Evolutionary conservation across 2,797 vertebrate species (phyloP).

Genomic region (Emys orbicularis): DNA sequence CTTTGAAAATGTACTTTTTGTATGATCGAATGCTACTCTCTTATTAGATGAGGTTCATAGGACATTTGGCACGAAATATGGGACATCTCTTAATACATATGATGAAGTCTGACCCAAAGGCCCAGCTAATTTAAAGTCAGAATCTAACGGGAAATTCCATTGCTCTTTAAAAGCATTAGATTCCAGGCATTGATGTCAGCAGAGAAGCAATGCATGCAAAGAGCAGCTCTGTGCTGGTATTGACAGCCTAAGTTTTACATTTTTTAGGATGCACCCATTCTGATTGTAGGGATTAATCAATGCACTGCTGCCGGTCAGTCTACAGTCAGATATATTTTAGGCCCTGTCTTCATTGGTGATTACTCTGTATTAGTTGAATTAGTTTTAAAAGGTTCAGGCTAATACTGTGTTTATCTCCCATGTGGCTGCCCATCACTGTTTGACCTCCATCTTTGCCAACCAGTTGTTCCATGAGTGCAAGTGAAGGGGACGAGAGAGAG

Average conservation of each 20-base stretch:
- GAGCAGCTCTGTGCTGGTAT: background rate
- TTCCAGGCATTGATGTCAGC: background rate
- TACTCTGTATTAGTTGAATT: rapidly evolving
- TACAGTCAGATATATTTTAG: background rate
- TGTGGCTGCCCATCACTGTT: background rate
- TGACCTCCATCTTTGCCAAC: background rate
- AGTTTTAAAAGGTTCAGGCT: background rate
- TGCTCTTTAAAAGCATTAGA: background rate
- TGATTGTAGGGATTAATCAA: background rate
- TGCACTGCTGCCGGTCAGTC: background rate
- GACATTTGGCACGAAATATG: background rate
- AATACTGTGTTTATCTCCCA: too few species aligned
- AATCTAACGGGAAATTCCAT: background rate
- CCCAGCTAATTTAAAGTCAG: background rate
- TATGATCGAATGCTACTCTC: background rate
- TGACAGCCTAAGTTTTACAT: background rate
- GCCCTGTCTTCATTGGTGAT: background rate
- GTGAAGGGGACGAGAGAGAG: background rate
- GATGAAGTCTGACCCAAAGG: background rate
- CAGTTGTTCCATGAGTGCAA: background rate
- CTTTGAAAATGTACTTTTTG: background rate
- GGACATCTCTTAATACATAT: background rate
- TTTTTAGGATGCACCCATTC: background rate
- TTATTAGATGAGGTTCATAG: background rate
- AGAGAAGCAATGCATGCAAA: background rate